Evolutionary conservation across 2,797 vertebrate species (phyloP).

Genomic region (Spatula clypeata): DNA sequence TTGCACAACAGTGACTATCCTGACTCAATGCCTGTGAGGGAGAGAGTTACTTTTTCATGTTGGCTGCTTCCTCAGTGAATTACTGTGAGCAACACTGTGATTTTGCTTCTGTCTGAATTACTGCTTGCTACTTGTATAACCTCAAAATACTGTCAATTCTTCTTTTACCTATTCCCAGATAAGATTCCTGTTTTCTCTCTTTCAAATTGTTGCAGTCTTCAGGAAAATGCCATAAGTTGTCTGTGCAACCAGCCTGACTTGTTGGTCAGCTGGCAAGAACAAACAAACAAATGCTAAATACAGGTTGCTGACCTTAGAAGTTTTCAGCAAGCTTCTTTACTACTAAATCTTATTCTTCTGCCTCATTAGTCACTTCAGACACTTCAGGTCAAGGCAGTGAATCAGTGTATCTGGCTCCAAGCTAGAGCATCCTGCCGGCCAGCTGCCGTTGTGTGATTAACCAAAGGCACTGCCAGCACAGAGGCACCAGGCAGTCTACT

Average conservation of each 20-base stretch:
- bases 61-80: not conserved
- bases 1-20: conserved; percentile 43
- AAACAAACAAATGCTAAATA: not conserved
- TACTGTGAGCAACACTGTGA: not conserved
- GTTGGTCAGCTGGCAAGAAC: not conserved
- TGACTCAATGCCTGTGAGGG: not conserved
- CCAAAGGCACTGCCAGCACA: conserved; percentile 16
- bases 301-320: not conserved
- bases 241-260: not conserved
- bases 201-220: not conserved
- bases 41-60: not conserved
- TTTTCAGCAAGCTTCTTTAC: not conserved
- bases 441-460: not conserved
- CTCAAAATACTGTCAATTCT: not conserved
- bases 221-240: not conserved
- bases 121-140: not conserved
- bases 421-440: not conserved
- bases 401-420: not conserved
- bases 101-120: not conserved
- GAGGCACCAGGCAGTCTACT: conserved; percentile 69
- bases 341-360: not conserved
- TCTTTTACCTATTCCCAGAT: not conserved
- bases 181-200: not conserved
- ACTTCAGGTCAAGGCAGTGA: not conserved
- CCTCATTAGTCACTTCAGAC: not conserved